Evolutionary conservation across 2,797 vertebrate species (phyloP), one percentile per base, ranked within the genome.

Genomic region (Lerista edwardsae): DNA sequence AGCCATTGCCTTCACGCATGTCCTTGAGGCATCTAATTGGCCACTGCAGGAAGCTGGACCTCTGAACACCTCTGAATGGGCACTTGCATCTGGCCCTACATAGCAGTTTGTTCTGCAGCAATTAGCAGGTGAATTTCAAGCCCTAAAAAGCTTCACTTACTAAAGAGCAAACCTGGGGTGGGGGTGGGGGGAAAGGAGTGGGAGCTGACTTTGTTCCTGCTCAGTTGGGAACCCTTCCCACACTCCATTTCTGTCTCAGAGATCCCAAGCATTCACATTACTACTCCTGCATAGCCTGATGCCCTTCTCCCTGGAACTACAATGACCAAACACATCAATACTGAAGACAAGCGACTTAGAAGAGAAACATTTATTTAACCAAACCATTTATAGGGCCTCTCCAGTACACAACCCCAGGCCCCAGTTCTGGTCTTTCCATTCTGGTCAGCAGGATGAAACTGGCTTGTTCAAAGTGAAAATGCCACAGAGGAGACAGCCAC

Each of bases 311-410:
- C 34, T 39, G 17, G 11, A 55, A 15, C 2, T 39, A 25, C 7
- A n/a, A 31, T 25, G 39, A n/a, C 31, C 23, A 73, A 71, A 65
- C 31, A 39, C 27, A 73, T 6, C 59, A n/a, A 55, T 6, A 3
- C 59, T 7, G 41, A 44, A 84, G 47, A 41, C 34, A 55, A 64
- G 2, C 21, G 10, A 51, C 15, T 84, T 74, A 79, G 76, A 84
- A 86, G 79, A 44, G 25, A 76, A 19, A 72, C 10, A 17, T 82
- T 86, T 82, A 86, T 82, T 86, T 44, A 73, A 2, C 27, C 25
- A 39, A 25, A n/a, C 41, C 57, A 27, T 84, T 51, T n/a, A 61
- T 12, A 65, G 19, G 29, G 44, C 34, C 21, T 74, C 17, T 14
- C 27, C 25, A 34, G 12, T 64, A 27, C 68, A 65, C 59, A 84